These are phyloP conservation scores for Panagrolaimus sp. DNA, from an alignment of 1,140 invertebrate genomes.

Conservation along the genomic window DNA sequence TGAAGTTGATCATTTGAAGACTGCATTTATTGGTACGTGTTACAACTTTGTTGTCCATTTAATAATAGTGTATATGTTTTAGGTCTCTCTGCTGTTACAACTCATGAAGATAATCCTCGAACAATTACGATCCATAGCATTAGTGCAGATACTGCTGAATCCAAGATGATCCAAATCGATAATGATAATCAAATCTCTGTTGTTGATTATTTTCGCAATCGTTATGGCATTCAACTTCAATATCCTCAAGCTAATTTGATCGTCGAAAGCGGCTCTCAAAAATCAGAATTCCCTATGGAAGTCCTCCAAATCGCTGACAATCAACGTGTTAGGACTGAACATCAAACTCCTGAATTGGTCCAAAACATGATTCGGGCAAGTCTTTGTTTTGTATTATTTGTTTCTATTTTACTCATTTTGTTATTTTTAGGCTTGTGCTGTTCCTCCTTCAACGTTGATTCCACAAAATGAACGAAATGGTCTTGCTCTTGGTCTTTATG, in stretches of 20 bases:
- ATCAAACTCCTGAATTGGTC: not conserved
- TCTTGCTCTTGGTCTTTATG: too few relatives aligned
- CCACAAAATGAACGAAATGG: not conserved
- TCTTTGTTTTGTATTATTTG: too few relatives aligned
- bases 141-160: not conserved
- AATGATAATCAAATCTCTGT: not conserved
- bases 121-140: not conserved
- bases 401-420: too few relatives aligned
- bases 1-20: not conserved
- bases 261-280: not conserved
- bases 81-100: not conserved
- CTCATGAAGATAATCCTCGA: not conserved
- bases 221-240: not conserved
- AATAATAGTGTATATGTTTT: too few relatives aligned
- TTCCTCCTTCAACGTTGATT: not conserved
- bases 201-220: not conserved
- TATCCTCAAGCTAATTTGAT: not conserved
- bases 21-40: not conserved
- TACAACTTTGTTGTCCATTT: too few relatives aligned
- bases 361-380: not conserved
- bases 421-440: too few relatives aligned
- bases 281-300: not conserved
- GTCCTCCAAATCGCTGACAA: not conserved
- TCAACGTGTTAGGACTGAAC: not conserved
- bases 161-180: too few relatives aligned